phyloP scores from a whole-genome alignment of 1,140 invertebrate genomes.

The Prorops nasuta region DNA sequence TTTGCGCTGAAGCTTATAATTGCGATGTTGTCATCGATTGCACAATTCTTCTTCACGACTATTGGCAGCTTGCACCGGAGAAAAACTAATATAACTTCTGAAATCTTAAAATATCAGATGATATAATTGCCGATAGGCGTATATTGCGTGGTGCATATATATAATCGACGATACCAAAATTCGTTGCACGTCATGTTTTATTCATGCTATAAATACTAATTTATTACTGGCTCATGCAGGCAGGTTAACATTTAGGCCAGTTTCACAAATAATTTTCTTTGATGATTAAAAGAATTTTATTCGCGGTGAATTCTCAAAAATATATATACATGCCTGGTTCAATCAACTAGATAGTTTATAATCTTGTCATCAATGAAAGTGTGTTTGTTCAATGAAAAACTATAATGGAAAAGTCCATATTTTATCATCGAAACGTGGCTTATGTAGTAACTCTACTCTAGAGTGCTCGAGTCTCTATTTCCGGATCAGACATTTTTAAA shows the following conservation, averaged over 20 bases:
- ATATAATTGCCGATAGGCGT: neutral
- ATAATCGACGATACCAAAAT: neutral
- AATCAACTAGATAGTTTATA: too few relatives aligned
- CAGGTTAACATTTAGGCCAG: slow-evolving; percentile 34
- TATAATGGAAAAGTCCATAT: too few relatives aligned
- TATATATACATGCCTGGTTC: too few relatives aligned
- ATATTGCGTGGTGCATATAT: neutral
- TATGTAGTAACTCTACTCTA: slow-evolving; percentile 28
- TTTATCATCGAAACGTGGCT: slow-evolving; percentile 32
- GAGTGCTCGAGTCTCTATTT: slow-evolving; percentile 32
- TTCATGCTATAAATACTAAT: slow-evolving; percentile 44
- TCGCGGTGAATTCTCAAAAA: too few relatives aligned
- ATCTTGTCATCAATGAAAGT: too few relatives aligned
- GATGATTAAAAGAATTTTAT: too few relatives aligned
- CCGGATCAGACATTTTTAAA: slow-evolving; percentile 29
- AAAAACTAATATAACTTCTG: too few relatives aligned
- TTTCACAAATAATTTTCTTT: too few relatives aligned
- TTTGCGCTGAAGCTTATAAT: too few relatives aligned
- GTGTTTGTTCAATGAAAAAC: too few relatives aligned
- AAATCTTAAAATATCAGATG: neutral
- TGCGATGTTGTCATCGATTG: too few relatives aligned
- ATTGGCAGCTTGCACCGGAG: too few relatives aligned
- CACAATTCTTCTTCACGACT: neutral
- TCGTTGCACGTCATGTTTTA: slow-evolving; percentile 18
- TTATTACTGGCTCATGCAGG: slow-evolving; percentile 26